A percentile compares a stretch with the other conserved stretches of the same genome.
Evolutionary conservation across 2,888 invertebrate genomes (phyloP).

Genomic region (Druceiella hillmani): DNA sequence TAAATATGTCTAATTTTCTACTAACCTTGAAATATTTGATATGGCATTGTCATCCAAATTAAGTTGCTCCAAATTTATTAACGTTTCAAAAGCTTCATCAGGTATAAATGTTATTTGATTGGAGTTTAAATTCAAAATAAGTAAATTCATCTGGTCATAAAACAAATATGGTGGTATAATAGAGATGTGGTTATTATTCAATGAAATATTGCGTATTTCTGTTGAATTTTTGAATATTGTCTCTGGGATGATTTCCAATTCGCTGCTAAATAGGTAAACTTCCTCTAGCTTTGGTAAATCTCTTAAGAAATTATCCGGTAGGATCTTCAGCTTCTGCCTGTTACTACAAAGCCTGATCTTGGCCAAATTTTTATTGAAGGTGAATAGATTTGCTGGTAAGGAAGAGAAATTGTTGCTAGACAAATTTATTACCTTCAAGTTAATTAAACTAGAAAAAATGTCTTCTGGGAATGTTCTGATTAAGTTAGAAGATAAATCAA

Average conservation of each 20-base stretch:
- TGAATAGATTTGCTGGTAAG: constrained; percentile 57
- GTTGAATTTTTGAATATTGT: constrained; percentile 58
- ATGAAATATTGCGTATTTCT: constrained; percentile 53
- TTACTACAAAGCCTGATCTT: constrained; percentile 53
- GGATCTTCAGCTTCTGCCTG: constrained; percentile 48
- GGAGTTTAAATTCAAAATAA: constrained; percentile 57
- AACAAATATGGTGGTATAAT: constrained; percentile 58
- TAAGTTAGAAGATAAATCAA: constrained; percentile 65
- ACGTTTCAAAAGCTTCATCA: constrained; percentile 51
- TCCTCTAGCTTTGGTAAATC: constrained; percentile 52
- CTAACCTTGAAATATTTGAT: constrained; percentile 53
- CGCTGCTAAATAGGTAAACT: constrained; percentile 53
- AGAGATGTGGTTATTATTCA: constrained; percentile 53
- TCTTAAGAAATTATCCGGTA: constrained; percentile 57
- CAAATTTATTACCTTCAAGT: constrained; percentile 59
- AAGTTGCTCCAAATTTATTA: constrained; percentile 52
- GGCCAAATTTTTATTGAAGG: constrained; percentile 47
- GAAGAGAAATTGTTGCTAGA: constrained; percentile 60
- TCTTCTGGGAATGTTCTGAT: constrained; percentile 55
- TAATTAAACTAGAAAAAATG: constrained; percentile 56
- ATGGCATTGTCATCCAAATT: constrained; percentile 62
- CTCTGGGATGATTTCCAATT: constrained; percentile 52
- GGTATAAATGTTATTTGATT: constrained; percentile 58
- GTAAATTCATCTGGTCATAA: constrained; percentile 55
- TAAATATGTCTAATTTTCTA: constrained; percentile 26